Percentiles rank a stretch among this genome's conserved stretches.
These are phyloP conservation scores for Bathynomus jamesi DNA, from an alignment of 1,140 invertebrate species.

Conservation along the genomic window DNA sequence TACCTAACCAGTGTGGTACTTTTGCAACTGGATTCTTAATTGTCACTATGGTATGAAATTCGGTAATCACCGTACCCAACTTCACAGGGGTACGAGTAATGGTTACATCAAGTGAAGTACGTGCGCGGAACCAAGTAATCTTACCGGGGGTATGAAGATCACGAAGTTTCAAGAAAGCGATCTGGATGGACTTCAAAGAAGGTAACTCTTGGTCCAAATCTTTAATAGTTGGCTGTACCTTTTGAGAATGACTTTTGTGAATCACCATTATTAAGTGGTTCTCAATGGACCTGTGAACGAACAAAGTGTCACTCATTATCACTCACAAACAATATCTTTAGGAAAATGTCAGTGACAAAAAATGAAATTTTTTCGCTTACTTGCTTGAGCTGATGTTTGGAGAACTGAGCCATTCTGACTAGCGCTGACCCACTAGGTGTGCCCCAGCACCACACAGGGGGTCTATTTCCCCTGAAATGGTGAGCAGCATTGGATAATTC, in stretches of 20 bases:
- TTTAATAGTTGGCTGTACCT: background rate
- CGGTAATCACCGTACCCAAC: no score
- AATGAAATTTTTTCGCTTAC: no score
- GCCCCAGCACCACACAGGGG: constrained; percentile 79
- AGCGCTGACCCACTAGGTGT: constrained; percentile 58
- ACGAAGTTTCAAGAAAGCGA: background rate
- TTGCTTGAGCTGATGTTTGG: constrained; percentile 53
- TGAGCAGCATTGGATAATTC: constrained; percentile 62
- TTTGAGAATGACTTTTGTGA: background rate
- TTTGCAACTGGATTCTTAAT: no score
- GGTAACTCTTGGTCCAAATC: constrained; percentile 4
- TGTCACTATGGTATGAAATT: no score
- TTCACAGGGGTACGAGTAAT: no score
- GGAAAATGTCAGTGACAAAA: no score
- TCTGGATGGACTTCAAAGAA: background rate
- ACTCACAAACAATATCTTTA: no score
- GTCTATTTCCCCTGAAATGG: constrained; percentile 68
- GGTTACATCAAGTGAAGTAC: no score
- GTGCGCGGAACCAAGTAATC: no score
- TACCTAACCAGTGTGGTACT: no score
- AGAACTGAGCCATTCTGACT: constrained; percentile 68
- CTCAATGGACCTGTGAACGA: constrained; percentile 7
- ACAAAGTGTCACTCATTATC: no score
- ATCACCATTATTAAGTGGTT: constrained; percentile 1
- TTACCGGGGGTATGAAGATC: constrained; percentile 4